Percentiles rank a stretch among this genome's conserved stretches.
These are phyloP conservation scores for Alligator mississippiensis DNA, from an alignment of 2,113 vertebrate genomes.

Conservation along the genomic window DNA sequence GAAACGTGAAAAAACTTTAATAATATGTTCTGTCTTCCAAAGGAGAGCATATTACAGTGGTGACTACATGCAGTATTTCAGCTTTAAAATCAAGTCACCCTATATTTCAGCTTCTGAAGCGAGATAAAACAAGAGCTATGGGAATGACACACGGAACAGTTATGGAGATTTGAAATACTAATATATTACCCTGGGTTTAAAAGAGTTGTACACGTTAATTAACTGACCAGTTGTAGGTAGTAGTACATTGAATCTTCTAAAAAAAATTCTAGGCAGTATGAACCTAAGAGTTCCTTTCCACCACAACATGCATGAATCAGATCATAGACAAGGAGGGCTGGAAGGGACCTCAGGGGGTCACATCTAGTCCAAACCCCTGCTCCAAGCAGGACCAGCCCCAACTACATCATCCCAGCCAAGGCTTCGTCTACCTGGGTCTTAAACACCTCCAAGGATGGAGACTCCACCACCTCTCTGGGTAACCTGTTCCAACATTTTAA, in stretches of 20 bases:
- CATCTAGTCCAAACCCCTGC: too few relatives aligned
- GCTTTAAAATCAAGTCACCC: background rate
- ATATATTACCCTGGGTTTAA: conserved; percentile 20
- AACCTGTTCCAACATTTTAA: too few relatives aligned
- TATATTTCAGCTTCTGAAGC: background rate
- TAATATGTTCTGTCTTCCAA: background rate
- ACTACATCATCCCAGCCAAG: too few relatives aligned
- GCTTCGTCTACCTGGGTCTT: too few relatives aligned
- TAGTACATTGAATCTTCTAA: conserved; percentile 24
- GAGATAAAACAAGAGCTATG: background rate
- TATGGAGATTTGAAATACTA: conserved; percentile 12
- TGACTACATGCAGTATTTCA: background rate
- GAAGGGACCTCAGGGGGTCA: too few relatives aligned
- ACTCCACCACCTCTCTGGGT: too few relatives aligned
- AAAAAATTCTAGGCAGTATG: conserved; percentile 22
- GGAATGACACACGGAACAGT: background rate
- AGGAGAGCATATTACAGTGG: background rate
- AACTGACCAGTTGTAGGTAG: conserved; percentile 39
- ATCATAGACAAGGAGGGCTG: too few relatives aligned
- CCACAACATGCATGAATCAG: background rate
- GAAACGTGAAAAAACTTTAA: background rate
- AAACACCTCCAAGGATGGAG: too few relatives aligned
- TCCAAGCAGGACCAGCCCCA: too few relatives aligned
- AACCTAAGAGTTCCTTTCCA: conserved; percentile 29
- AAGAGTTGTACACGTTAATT: conserved; percentile 19